Evolutionary conservation across 1,140 invertebrate species (phyloP).

Genomic region (Odontomachus brunneus): DNA sequence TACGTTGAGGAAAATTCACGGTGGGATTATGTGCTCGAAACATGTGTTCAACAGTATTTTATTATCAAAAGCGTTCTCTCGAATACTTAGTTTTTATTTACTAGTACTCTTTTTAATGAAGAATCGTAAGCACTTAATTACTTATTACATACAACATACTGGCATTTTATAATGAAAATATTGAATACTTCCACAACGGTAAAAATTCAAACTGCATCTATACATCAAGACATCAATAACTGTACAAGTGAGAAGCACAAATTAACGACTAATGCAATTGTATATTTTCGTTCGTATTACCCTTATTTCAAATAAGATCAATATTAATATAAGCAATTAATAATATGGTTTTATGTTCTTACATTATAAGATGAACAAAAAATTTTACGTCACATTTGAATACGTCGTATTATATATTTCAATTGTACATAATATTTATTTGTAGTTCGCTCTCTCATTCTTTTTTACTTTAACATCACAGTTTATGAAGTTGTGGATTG

Average conservation of each 20-base stretch:
- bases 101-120: constrained; percentile 43
- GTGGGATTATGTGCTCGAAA: constrained; percentile 57
- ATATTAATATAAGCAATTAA: constrained; percentile 40
- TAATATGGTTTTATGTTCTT: constrained; percentile 36
- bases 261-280: constrained; percentile 20
- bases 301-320: constrained; percentile 33
- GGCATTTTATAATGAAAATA: constrained; percentile 65
- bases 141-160: constrained; percentile 63
- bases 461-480: constrained; percentile 27
- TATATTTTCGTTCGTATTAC: constrained; percentile 32
- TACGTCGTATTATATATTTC: constrained; percentile 33
- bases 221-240: constrained; percentile 38
- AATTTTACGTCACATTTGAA: constrained; percentile 9
- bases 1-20: constrained; percentile 63
- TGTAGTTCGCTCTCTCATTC: constrained; percentile 18
- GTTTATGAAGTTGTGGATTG: constrained; percentile 36
- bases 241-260: constrained; percentile 63
- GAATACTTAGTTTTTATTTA: constrained; percentile 64
- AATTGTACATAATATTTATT: constrained; percentile 51
- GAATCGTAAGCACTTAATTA: constrained; percentile 65
- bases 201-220: constrained; percentile 53
- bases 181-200: constrained; percentile 55
- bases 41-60: constrained; percentile 71
- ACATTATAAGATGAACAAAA: constrained; percentile 8
- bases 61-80: constrained; percentile 57